Evolutionary conservation across 2,797 vertebrate species (phyloP).

Genomic region (Acanthurus lineatus): DNA sequence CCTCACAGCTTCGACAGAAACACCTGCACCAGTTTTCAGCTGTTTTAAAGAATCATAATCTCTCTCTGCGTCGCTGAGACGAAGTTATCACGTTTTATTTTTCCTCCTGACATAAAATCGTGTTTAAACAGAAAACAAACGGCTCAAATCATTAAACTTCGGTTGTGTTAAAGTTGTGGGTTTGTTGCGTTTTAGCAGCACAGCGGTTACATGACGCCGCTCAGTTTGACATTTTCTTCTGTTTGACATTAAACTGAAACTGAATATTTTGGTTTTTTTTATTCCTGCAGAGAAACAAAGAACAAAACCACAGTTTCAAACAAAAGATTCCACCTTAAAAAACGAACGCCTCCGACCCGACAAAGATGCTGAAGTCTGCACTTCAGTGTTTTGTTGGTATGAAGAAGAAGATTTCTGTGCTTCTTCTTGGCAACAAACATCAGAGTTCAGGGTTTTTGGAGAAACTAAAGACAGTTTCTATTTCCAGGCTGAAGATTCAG

Average conservation of each 20-base stretch:
- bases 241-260: not conserved
- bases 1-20: not conserved
- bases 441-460: not conserved
- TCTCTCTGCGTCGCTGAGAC: not conserved
- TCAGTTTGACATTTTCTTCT: slow-evolving; percentile 7
- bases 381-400: slow-evolving; percentile 6
- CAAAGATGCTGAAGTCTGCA: not conserved
- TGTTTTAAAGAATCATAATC: not conserved
- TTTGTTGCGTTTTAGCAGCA: not conserved
- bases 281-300: too few species aligned
- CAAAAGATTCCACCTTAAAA: not conserved
- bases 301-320: not conserved
- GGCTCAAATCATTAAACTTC: not conserved
- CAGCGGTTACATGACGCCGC: not conserved
- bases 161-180: not conserved
- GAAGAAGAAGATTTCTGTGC: not conserved
- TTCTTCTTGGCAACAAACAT: not conserved
- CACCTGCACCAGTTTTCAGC: not conserved
- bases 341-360: not conserved
- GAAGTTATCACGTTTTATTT: not conserved
- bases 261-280: not conserved
- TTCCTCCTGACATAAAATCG: not conserved
- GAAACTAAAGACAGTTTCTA: slow-evolving; percentile 6
- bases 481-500: slow-evolving; percentile 21
- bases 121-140: not conserved